A percentile compares a stretch with the other conserved stretches of the same genome.
Conservation (phyloP, 2,797 vertebrate species). For the Diceros bicornis region DNA sequence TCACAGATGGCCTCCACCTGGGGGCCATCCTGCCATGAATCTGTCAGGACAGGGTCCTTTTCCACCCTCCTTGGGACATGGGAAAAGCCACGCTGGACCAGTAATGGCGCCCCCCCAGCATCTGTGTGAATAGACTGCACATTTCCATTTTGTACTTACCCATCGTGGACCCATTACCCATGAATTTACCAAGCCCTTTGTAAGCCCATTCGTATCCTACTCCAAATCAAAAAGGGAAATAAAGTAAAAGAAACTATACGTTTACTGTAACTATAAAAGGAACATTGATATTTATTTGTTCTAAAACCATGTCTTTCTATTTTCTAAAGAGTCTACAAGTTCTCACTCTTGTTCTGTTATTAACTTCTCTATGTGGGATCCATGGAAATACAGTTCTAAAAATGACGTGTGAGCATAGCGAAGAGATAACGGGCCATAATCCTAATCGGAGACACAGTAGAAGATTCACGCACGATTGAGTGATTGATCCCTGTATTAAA, state of each 20-base stretch:
- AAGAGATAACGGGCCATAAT: accelerated
- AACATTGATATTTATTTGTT: not conserved
- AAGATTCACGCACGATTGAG: accelerated
- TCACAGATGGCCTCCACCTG: not conserved
- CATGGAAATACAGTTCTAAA: accelerated
- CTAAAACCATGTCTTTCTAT: not conserved
- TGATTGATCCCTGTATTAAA: too few relatives aligned
- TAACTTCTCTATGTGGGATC: not conserved
- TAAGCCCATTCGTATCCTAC: not conserved
- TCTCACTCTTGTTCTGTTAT: not conserved
- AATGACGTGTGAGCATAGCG: accelerated
- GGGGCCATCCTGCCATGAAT: too few relatives aligned
- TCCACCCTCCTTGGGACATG: not conserved
- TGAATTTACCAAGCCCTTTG: not conserved
- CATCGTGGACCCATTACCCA: accelerated
- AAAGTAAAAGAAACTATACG: accelerated
- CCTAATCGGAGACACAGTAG: accelerated
- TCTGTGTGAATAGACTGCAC: accelerated
- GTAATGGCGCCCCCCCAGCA: accelerated
- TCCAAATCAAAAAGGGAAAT: not conserved
- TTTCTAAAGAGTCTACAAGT: not conserved
- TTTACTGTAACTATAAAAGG: not conserved
- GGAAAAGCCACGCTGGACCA: not conserved
- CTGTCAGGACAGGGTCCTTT: not conserved
- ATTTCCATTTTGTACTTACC: too few relatives aligned